phyloP scores from a whole-genome alignment of 1,140 invertebrate species.

The Aphidius ervi region DNA sequence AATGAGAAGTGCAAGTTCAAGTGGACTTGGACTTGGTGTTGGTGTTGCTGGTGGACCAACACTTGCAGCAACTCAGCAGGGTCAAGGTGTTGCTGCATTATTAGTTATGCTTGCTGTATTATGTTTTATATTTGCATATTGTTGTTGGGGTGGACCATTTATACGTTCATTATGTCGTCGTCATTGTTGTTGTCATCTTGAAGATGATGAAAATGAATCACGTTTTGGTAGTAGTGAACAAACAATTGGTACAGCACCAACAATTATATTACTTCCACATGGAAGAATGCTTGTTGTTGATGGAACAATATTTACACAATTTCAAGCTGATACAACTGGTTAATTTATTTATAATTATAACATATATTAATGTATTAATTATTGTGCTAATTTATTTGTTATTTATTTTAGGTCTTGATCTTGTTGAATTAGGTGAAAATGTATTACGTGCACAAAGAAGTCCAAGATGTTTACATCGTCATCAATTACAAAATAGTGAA shows the following conservation, averaged over 20 bases:
- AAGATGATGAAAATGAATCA: slow-evolving; percentile 41
- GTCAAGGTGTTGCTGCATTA: slow-evolving; percentile 55
- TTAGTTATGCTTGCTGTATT: slow-evolving; percentile 59
- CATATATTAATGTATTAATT: neutral
- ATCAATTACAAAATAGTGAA: slow-evolving; percentile 41
- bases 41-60: slow-evolving; percentile 35
- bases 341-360: slow-evolving; percentile 16
- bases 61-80: slow-evolving; percentile 38
- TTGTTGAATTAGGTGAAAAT: slow-evolving; percentile 55
- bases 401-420: slow-evolving; percentile 46
- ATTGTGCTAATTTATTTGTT: slow-evolving; percentile 12
- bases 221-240: slow-evolving; percentile 34
- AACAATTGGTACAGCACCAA: slow-evolving; percentile 50
- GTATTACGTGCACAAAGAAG: slow-evolving; percentile 49
- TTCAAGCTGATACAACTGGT: slow-evolving; percentile 49
- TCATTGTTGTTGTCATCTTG: slow-evolving; percentile 49
- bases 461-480: slow-evolving; percentile 36
- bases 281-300: slow-evolving; percentile 60
- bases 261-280: slow-evolving; percentile 57
- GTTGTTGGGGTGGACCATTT: slow-evolving; percentile 59
- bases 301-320: slow-evolving; percentile 52
- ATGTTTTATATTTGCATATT: slow-evolving; percentile 58
- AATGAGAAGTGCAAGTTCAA: slow-evolving; percentile 30
- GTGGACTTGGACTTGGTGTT: slow-evolving; percentile 34
- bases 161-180: slow-evolving; percentile 52